Conservation (phyloP, 2,113 vertebrate species). For the Columbina picui region DNA sequence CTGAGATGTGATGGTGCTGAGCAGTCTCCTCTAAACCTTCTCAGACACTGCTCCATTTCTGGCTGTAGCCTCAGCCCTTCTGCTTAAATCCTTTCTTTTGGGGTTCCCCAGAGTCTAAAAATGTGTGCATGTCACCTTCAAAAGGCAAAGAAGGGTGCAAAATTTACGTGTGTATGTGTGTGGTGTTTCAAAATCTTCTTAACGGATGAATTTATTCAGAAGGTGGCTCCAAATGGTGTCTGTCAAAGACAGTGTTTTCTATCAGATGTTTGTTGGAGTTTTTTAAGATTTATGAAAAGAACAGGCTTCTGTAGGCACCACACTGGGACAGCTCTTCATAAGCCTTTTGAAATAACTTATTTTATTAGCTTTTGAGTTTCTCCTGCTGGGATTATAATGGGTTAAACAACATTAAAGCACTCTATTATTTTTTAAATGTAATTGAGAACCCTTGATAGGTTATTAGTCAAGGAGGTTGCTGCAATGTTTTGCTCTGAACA, state of each 20-base stretch:
- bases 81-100: not conserved
- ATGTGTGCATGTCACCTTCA: not conserved
- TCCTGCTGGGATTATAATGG: conserved; percentile 3
- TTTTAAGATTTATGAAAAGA: not conserved
- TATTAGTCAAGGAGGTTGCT: not conserved
- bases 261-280: not conserved
- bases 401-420: conserved; percentile 9
- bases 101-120: not conserved
- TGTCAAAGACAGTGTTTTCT: not conserved
- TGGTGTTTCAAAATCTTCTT: not conserved
- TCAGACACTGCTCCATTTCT: not conserved
- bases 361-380: not conserved
- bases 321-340: not conserved
- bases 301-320: not conserved
- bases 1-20: not conserved
- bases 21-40: not conserved
- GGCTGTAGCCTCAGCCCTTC: not conserved
- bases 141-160: not conserved
- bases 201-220: not conserved
- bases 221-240: not conserved
- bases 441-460: not conserved
- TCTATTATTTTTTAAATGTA: not conserved
- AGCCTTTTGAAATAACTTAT: not conserved
- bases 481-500: not conserved
- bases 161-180: not conserved